A percentile compares a stretch with the other conserved stretches of the same genome.
These are phyloP conservation scores for Tupiocoris notatus DNA, from an alignment of 2,888 invertebrate species.

Conservation along the genomic window DNA sequence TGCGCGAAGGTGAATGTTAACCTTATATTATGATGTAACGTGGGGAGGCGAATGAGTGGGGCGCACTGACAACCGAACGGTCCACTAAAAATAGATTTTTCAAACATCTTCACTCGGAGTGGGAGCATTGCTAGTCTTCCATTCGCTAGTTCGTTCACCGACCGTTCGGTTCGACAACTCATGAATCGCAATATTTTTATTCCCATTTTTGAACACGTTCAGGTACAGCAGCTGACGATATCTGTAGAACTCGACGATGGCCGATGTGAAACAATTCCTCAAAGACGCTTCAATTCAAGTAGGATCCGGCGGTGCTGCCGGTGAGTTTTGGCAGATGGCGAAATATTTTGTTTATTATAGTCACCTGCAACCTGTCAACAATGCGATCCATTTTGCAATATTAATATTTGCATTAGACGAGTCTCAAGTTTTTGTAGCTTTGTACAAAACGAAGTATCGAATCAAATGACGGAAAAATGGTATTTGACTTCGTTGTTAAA, in stretches of 20 bases:
- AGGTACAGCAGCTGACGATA: background rate
- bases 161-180: background rate
- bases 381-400: too few relatives aligned
- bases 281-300: conserved; percentile 78
- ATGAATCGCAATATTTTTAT: background rate
- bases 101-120: conserved; percentile 23
- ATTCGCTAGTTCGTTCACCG: background rate
- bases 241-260: conserved; percentile 36
- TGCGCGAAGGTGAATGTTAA: too few relatives aligned
- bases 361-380: too few relatives aligned
- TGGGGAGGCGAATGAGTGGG: background rate
- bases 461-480: too few relatives aligned
- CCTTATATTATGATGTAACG: background rate
- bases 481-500: too few relatives aligned
- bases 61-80: background rate
- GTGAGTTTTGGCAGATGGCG: too few relatives aligned
- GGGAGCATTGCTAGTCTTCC: conserved; percentile 1
- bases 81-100: conserved; percentile 11
- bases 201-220: conserved; percentile 1
- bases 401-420: too few relatives aligned
- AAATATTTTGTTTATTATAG: too few relatives aligned
- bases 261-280: conserved; percentile 52
- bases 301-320: conserved; percentile 86
- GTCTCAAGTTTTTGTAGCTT: too few relatives aligned
- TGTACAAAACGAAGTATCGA: too few relatives aligned